Percentiles rank a stretch among this genome's conserved stretches.
These are phyloP conservation scores for Chlamydotis undulata DNA, from an alignment of 2,113 vertebrate species.

Conservation along the genomic window DNA sequence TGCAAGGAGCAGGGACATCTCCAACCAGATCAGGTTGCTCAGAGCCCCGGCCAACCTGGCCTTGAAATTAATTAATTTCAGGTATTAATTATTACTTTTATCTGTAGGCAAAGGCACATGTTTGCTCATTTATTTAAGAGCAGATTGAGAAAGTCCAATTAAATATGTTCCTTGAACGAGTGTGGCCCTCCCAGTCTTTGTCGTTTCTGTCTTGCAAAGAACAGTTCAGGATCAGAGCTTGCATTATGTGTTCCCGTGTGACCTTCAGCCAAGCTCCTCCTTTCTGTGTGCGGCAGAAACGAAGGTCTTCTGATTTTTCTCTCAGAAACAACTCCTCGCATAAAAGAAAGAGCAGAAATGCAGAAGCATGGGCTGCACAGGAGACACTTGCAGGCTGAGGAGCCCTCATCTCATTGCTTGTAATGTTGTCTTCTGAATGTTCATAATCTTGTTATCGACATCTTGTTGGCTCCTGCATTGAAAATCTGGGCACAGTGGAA, in stretches of 20 bases:
- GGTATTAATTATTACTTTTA: not conserved
- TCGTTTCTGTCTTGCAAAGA: not conserved
- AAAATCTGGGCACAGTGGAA: not conserved
- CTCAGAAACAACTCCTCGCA: not conserved
- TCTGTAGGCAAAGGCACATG: not conserved
- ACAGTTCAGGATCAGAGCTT: not conserved
- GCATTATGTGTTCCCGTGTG: accelerated
- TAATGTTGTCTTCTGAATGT: not conserved
- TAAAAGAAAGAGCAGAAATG: not conserved
- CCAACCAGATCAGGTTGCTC: too few relatives aligned
- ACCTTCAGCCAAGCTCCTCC: not conserved
- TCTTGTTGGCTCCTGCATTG: not conserved
- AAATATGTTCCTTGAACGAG: not conserved
- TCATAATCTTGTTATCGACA: not conserved
- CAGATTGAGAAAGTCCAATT: not conserved
- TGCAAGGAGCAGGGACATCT: too few relatives aligned
- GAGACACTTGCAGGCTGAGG: not conserved
- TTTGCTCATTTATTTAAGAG: not conserved
- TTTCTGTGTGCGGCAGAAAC: not conserved
- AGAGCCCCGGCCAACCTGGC: too few relatives aligned
- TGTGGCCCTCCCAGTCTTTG: not conserved
- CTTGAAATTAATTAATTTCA: too few relatives aligned
- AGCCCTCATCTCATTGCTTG: not conserved
- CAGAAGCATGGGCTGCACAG: not conserved
- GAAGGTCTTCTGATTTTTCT: not conserved